Percentiles rank a stretch among this genome's conserved stretches.
Evolutionary conservation across 2,113 vertebrate genomes (phyloP).

Genomic region (Bagarius yarrelli): DNA sequence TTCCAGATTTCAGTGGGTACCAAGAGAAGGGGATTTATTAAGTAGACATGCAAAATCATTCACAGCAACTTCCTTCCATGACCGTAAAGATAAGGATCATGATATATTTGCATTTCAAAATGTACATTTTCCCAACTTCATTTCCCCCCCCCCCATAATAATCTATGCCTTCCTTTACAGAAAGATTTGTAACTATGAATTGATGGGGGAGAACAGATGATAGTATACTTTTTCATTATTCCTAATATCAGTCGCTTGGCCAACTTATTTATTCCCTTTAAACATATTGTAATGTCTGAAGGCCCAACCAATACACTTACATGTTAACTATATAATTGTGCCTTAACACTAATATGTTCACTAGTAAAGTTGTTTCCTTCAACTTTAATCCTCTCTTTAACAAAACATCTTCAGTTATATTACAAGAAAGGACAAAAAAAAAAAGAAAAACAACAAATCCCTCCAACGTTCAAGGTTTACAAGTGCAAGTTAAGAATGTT

Average conservation of each 20-base stretch:
- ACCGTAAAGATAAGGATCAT: constrained; percentile 42
- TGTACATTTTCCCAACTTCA: constrained; percentile 47
- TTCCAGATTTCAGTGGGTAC: constrained; percentile 56
- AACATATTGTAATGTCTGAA: constrained; percentile 28
- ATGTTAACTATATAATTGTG: background rate
- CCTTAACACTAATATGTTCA: background rate
- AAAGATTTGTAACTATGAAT: constrained; percentile 38
- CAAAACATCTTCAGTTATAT: constrained; percentile 3
- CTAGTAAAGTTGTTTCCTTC: background rate
- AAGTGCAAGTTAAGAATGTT: constrained; percentile 9
- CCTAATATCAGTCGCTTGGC: constrained; percentile 36
- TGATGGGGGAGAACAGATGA: constrained; percentile 56
- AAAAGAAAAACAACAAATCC: background rate
- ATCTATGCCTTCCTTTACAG: constrained; percentile 52
- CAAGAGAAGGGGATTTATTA: constrained; percentile 48
- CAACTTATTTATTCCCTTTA: constrained; percentile 14
- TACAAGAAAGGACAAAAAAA: constrained; percentile 21
- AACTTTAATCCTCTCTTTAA: constrained; percentile 6
- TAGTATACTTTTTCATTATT: constrained; percentile 44
- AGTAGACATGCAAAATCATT: constrained; percentile 59
- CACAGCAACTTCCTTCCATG: constrained; percentile 49
- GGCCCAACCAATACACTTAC: constrained; percentile 24
- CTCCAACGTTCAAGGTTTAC: constrained; percentile 12
- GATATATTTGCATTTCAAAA: constrained; percentile 52
- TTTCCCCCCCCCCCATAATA: constrained; percentile 33